Conservation (phyloP, 2,113 vertebrate species). For the Empidonax traillii region DNA sequence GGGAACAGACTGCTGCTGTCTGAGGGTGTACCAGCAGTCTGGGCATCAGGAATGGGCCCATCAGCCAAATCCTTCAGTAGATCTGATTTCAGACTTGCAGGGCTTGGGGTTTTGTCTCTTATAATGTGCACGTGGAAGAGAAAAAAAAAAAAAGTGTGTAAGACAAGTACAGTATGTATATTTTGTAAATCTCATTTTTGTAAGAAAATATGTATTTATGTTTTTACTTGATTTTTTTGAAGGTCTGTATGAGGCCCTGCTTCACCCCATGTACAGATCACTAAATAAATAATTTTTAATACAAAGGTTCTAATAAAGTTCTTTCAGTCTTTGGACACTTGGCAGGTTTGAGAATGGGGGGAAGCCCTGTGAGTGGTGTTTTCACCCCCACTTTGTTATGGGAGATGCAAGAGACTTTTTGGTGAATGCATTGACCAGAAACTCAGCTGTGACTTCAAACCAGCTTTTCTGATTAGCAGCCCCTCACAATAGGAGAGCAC, state of each 20-base stretch:
- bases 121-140: constrained; percentile 66
- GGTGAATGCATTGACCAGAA: neutral
- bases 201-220: constrained; percentile 91
- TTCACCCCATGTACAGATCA: constrained; percentile 86
- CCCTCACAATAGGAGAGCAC: neutral
- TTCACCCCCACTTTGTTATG: neutral
- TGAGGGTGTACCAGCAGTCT: neutral
- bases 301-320: neutral
- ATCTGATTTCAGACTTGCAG: constrained; percentile 29
- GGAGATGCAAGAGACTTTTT: neutral
- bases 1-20: neutral
- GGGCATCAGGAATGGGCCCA: constrained; percentile 21
- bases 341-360: neutral
- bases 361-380: neutral
- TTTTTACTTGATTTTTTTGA: constrained; percentile 84
- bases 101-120: constrained; percentile 63
- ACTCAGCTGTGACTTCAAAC: neutral
- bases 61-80: constrained; percentile 35
- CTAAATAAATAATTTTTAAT: constrained; percentile 88
- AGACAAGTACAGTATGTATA: constrained; percentile 81
- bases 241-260: constrained; percentile 78
- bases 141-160: constrained; percentile 32
- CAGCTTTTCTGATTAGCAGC: neutral
- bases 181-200: constrained; percentile 88
- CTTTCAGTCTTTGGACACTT: neutral